Percentiles rank a stretch among this genome's conserved stretches.
phyloP scores from a whole-genome alignment of 1,140 invertebrate species.

The Drosophila santomea region DNA sequence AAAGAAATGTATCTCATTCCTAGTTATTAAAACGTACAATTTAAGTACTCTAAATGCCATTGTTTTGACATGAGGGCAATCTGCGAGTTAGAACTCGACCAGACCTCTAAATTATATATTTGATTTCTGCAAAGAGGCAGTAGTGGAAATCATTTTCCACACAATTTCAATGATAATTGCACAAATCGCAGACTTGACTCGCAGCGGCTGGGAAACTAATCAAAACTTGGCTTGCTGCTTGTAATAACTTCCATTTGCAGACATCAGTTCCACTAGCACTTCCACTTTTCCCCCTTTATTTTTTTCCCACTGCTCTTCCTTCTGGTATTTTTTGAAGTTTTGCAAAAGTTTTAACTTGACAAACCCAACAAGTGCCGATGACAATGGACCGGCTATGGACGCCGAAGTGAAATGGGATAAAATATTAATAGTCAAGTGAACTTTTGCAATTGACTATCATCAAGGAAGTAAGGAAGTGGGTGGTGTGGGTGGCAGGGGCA shows the following conservation, averaged over 20 bases:
- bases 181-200: slow-evolving; percentile 40
- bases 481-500: not conserved
- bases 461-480: slow-evolving; percentile 40
- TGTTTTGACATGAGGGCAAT: not conserved
- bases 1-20: too few relatives aligned
- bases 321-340: slow-evolving; percentile 43
- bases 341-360: slow-evolving; percentile 58
- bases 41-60: not conserved
- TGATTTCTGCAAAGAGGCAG: not conserved
- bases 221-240: slow-evolving; percentile 53
- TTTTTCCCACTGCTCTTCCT: slow-evolving; percentile 8
- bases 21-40: too few relatives aligned
- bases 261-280: slow-evolving; percentile 49
- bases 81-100: not conserved
- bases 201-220: slow-evolving; percentile 46
- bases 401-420: slow-evolving; percentile 73
- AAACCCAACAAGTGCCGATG: slow-evolving; percentile 74
- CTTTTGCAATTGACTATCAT: slow-evolving; percentile 77
- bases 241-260: slow-evolving; percentile 59
- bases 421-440: slow-evolving; percentile 79
- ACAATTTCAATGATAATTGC: slow-evolving; percentile 51
- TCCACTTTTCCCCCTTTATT: not conserved
- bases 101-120: slow-evolving; percentile 25
- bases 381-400: slow-evolving; percentile 57
- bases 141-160: slow-evolving; percentile 27